Evolutionary conservation across 2,113 vertebrate species (phyloP), one percentile per base, ranked within the genome.

Genomic region (Cyanoderma ruficeps): DNA sequence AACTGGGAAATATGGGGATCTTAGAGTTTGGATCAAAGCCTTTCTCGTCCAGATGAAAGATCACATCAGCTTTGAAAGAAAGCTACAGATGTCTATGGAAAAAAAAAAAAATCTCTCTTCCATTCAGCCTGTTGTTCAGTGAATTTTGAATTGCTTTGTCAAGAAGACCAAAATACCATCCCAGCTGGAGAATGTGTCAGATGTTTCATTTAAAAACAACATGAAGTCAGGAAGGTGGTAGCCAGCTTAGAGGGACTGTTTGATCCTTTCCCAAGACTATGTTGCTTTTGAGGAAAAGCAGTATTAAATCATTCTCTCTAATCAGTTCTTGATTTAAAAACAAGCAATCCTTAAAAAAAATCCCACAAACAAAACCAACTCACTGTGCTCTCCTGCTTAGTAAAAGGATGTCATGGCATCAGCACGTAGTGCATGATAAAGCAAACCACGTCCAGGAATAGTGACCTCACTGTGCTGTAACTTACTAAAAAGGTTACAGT

Each of bases 181-280:
- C 67, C 94, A 93, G 82, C 89, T 19, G 49, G 78, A 95, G 64
- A 90, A 90, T 49, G 44, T 75, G 79, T 94, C 95, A 94, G 83
- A 92, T 92, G 87, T 96, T 96, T 96, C 81, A 84, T 96, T 97
- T 96, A 67, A 95, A 97, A 97, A 97, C 84, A 97, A 76, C 42
- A 79, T 65, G 71, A 95, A 97, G 80, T 90, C 70, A 78, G 78
- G 75, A 87, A 86, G 55, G 56, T 93, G n/a, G 67, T 89, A 94
- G 92, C 86, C 95, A 94, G 80, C 50, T 65, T 80, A 83, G 53
- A 95, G 82, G 64, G 75, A 81, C 86, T 87, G 64, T 96, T 94
- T 96, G 92, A 97, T 97, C 87, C 55, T 78, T 87, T 97, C 81
- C 92, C 93, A 94, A 93, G 77, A 96, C 75, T 89, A 75, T 83